A percentile compares a stretch with the other conserved stretches of the same genome.
phyloP scores from a whole-genome alignment of 2,797 vertebrate species.

The Coluber constrictor region DNA sequence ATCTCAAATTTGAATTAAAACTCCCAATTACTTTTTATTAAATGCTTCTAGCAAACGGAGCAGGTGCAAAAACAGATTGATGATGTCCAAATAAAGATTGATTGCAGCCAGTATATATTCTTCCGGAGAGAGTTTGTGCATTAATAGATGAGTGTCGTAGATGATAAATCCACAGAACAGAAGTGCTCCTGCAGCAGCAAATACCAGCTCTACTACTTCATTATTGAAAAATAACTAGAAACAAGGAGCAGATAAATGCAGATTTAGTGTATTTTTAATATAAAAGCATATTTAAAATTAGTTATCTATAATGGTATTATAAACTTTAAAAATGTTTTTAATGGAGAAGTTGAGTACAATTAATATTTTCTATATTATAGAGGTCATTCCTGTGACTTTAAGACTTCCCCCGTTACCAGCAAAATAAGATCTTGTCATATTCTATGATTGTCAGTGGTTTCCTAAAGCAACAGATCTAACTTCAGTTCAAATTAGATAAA shows the following conservation, averaged over 20 bases:
- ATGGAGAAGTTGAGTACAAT: neutral
- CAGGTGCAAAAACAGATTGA: slow-evolving; percentile 91
- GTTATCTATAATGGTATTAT: neutral
- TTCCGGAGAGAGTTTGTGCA: slow-evolving; percentile 94
- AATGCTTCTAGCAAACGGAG: slow-evolving; percentile 83
- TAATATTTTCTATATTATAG: neutral
- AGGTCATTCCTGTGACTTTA: neutral
- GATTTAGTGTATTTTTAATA: slow-evolving; percentile 1
- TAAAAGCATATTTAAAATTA: neutral
- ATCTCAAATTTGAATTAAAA: neutral
- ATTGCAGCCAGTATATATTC: slow-evolving; percentile 92
- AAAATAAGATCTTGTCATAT: neutral
- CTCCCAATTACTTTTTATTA: slow-evolving; percentile 83
- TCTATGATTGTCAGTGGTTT: neutral
- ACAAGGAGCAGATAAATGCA: slow-evolving; percentile 39
- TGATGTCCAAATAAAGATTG: slow-evolving; percentile 91
- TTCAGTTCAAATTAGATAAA: neutral
- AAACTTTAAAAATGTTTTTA: neutral
- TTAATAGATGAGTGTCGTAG: slow-evolving; percentile 88
- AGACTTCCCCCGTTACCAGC: neutral
- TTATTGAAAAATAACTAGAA: slow-evolving; percentile 85
- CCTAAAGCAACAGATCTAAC: neutral
- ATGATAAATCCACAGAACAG: slow-evolving; percentile 96
- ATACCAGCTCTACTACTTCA: slow-evolving; percentile 78
- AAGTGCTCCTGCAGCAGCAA: slow-evolving; percentile 83